Conservation (phyloP, 2,888 invertebrate species). For the Pyrocoelia pectoralis region DNA sequence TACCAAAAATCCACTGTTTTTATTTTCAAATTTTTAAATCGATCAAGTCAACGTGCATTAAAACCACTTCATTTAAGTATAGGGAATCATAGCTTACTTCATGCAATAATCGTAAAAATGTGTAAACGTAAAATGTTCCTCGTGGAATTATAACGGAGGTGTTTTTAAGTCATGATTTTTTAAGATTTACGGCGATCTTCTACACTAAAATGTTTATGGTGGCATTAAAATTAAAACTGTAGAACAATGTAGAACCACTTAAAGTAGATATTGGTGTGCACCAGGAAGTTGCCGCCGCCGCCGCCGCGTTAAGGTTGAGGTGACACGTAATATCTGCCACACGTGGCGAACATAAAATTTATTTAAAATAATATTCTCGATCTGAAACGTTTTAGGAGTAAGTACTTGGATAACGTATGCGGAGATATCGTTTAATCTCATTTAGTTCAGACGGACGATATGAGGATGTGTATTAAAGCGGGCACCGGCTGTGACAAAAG, state of each 20-base stretch:
- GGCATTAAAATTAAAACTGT: background rate
- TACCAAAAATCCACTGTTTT: too few species aligned
- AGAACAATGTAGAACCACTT: conserved; percentile 1
- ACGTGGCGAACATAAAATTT: background rate
- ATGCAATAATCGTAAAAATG: background rate
- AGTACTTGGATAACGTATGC: conserved; percentile 53
- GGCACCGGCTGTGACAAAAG: conserved; percentile 66
- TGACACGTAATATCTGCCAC: too few species aligned
- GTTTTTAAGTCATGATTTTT: background rate
- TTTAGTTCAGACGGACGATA: conserved; percentile 42
- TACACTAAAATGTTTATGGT: background rate
- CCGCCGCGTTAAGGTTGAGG: too few species aligned
- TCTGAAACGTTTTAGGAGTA: too few species aligned
- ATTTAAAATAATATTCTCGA: conserved; percentile 1
- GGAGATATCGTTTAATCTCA: conserved; percentile 50
- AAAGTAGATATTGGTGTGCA: background rate
- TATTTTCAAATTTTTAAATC: too few species aligned
- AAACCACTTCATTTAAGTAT: too few species aligned
- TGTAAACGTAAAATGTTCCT: background rate
- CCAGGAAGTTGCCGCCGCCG: background rate
- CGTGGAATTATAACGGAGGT: background rate
- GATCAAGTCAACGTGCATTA: too few species aligned
- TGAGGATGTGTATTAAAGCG: conserved; percentile 57
- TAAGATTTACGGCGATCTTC: background rate
- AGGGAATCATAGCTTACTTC: too few species aligned